Evolutionary conservation across 1,140 invertebrate species (phyloP).

Genomic region (Polyergus mexicanus): DNA sequence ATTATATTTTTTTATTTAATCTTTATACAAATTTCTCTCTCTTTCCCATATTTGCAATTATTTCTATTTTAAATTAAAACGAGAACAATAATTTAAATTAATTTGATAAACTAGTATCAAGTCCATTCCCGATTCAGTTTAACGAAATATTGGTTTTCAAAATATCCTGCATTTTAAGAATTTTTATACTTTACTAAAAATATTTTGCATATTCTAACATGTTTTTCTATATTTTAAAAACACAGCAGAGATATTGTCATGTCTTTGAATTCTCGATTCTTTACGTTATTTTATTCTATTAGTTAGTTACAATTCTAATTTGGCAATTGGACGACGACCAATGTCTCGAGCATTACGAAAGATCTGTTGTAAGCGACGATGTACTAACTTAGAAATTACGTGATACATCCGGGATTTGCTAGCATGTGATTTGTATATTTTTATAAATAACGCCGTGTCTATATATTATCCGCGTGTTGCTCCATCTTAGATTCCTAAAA

Average conservation of each 20-base stretch:
- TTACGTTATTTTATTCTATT: conserved; percentile 29
- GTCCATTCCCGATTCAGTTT: neutral
- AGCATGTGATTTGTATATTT: conserved; percentile 55
- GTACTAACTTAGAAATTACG: conserved; percentile 73
- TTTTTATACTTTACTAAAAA: neutral
- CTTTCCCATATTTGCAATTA: neutral
- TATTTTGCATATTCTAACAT: neutral
- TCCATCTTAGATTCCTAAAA: conserved; percentile 9
- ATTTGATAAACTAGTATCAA: conserved; percentile 25
- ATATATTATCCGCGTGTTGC: conserved; percentile 17
- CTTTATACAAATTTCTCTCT: neutral
- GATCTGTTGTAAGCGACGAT: conserved; percentile 57
- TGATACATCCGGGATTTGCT: conserved; percentile 63
- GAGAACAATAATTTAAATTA: neutral
- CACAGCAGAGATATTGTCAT: too few species aligned
- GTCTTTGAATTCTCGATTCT: neutral
- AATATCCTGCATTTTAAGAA: neutral
- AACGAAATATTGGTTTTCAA: neutral
- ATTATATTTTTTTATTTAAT: conserved; percentile 6
- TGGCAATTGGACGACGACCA: conserved; percentile 73
- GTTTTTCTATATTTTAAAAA: neutral
- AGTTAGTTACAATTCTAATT: conserved; percentile 68
- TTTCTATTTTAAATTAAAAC: neutral
- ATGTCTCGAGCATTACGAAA: conserved; percentile 69
- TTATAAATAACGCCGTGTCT: conserved; percentile 53